Conservation (phyloP, 2,888 invertebrate species). For the Sisyra terminalis region DNA sequence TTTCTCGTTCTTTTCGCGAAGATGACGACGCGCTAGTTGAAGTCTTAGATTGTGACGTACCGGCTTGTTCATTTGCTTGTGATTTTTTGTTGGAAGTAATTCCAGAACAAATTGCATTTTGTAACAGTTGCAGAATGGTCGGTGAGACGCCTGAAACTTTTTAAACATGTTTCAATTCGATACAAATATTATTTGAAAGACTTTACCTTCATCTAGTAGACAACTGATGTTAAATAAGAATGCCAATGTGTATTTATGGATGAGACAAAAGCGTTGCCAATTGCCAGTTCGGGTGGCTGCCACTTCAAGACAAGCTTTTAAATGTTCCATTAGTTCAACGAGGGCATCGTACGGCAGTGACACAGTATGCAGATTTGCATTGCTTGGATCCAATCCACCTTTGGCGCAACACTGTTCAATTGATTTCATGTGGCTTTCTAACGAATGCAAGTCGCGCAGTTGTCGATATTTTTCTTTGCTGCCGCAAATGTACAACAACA, state of each 20-base stretch:
- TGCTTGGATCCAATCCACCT: slow-evolving; percentile 31
- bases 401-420: slow-evolving; percentile 36
- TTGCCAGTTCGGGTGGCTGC: slow-evolving; percentile 81
- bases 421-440: slow-evolving; percentile 71
- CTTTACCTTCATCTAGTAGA: slow-evolving; percentile 72
- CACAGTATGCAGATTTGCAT: slow-evolving; percentile 29
- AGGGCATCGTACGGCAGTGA: slow-evolving; percentile 72
- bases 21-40: slow-evolving; percentile 12
- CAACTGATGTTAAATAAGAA: slow-evolving; percentile 75
- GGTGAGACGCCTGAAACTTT: slow-evolving; percentile 61
- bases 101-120: slow-evolving; percentile 66
- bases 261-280: slow-evolving; percentile 82
- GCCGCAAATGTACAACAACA: slow-evolving; percentile 82
- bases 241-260: slow-evolving; percentile 57
- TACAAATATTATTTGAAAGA: too few relatives aligned
- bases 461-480: slow-evolving; percentile 92
- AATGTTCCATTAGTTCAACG: slow-evolving; percentile 87
- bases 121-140: slow-evolving; percentile 75
- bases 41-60: slow-evolving; percentile 15
- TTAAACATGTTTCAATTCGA: too few relatives aligned
- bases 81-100: slow-evolving; percentile 18
- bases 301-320: slow-evolving; percentile 87
- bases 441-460: slow-evolving; percentile 80
- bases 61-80: slow-evolving; percentile 15
- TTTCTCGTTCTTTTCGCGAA: slow-evolving; percentile 40